phyloP scores from a whole-genome alignment of 1,140 invertebrate genomes.

The Drosophila asahinai region DNA sequence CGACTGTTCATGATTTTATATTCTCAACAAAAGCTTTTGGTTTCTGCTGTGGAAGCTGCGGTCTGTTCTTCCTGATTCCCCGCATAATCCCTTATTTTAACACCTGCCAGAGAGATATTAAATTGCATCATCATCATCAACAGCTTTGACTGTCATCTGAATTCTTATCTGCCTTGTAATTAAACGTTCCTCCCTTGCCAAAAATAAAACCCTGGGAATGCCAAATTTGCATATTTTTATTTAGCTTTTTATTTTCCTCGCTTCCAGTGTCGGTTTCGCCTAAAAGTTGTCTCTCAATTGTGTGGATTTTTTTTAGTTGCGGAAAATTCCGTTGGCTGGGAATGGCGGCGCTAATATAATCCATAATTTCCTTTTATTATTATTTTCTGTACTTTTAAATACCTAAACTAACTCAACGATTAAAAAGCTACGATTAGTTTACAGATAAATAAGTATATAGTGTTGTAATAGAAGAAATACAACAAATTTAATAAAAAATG shows the following conservation, averaged over 20 bases:
- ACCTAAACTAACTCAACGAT: too few relatives aligned
- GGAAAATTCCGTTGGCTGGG: constrained; percentile 18
- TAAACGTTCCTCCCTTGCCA: constrained; percentile 31
- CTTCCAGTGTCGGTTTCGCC: background rate
- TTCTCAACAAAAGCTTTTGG: constrained; percentile 16
- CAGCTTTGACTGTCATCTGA: constrained; percentile 52
- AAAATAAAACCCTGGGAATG: constrained; percentile 59
- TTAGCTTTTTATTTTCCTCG: constrained; percentile 8
- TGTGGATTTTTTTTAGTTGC: background rate
- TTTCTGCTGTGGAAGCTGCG: constrained; percentile 14
- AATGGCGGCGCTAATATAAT: background rate
- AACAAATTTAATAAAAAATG: too few relatives aligned
- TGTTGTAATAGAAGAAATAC: too few relatives aligned
- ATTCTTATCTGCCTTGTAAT: constrained; percentile 41
- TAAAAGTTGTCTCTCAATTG: constrained; percentile 21
- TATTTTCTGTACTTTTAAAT: background rate
- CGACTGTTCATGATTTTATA: constrained; percentile 53
- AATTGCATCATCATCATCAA: constrained; percentile 56
- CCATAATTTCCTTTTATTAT: too few relatives aligned
- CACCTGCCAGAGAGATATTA: constrained; percentile 69
- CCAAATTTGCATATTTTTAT: constrained; percentile 66
- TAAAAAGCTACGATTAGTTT: too few relatives aligned
- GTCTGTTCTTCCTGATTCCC: constrained; percentile 44
- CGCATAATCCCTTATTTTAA: constrained; percentile 72
- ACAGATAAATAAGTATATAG: too few relatives aligned